A percentile compares a stretch with the other conserved stretches of the same genome.
phyloP scores from a whole-genome alignment of 2,113 vertebrate species.

The Colinus virginianus region DNA sequence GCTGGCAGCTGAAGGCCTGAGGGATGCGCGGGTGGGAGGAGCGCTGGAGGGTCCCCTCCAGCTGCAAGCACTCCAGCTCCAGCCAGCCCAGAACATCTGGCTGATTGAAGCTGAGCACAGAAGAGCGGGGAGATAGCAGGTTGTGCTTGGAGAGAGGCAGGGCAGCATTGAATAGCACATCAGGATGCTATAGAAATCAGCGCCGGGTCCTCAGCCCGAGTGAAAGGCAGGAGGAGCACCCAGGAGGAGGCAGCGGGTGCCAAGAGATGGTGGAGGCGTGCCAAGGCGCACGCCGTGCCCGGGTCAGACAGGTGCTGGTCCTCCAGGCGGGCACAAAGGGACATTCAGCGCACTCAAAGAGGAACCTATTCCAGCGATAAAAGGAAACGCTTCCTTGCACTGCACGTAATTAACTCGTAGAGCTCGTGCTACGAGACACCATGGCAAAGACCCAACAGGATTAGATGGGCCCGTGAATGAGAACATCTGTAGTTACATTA shows the following conservation, averaged over 20 bases:
- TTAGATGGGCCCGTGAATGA: slow-evolving; percentile 71
- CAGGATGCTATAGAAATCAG: slow-evolving; percentile 47
- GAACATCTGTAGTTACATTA: slow-evolving; percentile 76
- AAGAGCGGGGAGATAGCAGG: slow-evolving; percentile 48
- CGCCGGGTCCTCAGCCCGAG: slow-evolving; percentile 3
- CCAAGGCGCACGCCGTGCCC: slow-evolving; percentile 13
- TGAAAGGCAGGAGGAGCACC: slow-evolving; percentile 55
- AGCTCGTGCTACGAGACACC: slow-evolving; percentile 65
- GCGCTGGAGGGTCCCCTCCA: slow-evolving; percentile 45
- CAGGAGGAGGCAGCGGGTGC: background rate
- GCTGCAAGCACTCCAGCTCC: slow-evolving; percentile 39
- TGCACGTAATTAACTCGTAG: slow-evolving; percentile 67
- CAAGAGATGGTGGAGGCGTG: slow-evolving; percentile 61
- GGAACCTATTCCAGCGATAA: slow-evolving; percentile 27
- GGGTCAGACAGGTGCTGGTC: slow-evolving; percentile 67
- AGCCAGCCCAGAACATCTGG: slow-evolving; percentile 50
- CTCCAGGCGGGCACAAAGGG: slow-evolving; percentile 54
- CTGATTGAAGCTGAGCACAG: slow-evolving; percentile 52
- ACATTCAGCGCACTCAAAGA: slow-evolving; percentile 34
- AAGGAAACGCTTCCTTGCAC: slow-evolving; percentile 46
- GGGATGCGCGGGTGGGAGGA: background rate
- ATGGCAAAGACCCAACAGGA: slow-evolving; percentile 70
- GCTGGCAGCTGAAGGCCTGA: background rate
- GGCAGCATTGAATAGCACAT: slow-evolving; percentile 8
- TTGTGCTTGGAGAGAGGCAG: slow-evolving; percentile 21